Percentiles rank a stretch among this genome's conserved stretches.
phyloP scores from a whole-genome alignment of 2,888 invertebrate species.

The Tethea ocularis region DNA sequence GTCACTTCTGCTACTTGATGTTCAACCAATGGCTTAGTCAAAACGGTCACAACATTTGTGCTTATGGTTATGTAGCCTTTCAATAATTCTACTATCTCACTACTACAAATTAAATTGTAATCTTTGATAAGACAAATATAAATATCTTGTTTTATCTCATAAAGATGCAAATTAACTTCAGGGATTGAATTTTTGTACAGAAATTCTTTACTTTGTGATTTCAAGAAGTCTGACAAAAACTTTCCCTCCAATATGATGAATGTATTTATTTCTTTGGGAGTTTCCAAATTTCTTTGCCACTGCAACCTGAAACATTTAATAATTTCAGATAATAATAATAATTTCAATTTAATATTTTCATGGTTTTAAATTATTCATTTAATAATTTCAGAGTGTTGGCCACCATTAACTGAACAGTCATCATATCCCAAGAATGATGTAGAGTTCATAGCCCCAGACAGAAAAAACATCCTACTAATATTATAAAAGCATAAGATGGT shows the following conservation, averaged over 20 bases:
- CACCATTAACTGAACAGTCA: too few relatives aligned
- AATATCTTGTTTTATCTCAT: slow-evolving; percentile 46
- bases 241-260: slow-evolving; percentile 71
- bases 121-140: slow-evolving; percentile 66
- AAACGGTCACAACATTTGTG: slow-evolving; percentile 57
- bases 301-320: slow-evolving; percentile 57
- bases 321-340: neutral
- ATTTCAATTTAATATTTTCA: too few relatives aligned
- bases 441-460: too few relatives aligned
- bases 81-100: slow-evolving; percentile 66
- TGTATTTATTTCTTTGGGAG: slow-evolving; percentile 49
- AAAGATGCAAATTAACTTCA: slow-evolving; percentile 59
- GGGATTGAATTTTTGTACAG: slow-evolving; percentile 54
- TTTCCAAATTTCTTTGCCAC: slow-evolving; percentile 46
- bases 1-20: slow-evolving; percentile 53
- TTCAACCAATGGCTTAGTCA: slow-evolving; percentile 68
- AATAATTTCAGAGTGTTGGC: too few relatives aligned
- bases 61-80: slow-evolving; percentile 53
- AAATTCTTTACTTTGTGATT: slow-evolving; percentile 41
- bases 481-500: too few relatives aligned
- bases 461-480: too few relatives aligned
- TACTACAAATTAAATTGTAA: slow-evolving; percentile 64
- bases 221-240: slow-evolving; percentile 61
- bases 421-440: too few relatives aligned
- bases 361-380: too few relatives aligned